Evolutionary conservation across 2,113 vertebrate genomes (phyloP).

Genomic region (Barbus barbus): DNA sequence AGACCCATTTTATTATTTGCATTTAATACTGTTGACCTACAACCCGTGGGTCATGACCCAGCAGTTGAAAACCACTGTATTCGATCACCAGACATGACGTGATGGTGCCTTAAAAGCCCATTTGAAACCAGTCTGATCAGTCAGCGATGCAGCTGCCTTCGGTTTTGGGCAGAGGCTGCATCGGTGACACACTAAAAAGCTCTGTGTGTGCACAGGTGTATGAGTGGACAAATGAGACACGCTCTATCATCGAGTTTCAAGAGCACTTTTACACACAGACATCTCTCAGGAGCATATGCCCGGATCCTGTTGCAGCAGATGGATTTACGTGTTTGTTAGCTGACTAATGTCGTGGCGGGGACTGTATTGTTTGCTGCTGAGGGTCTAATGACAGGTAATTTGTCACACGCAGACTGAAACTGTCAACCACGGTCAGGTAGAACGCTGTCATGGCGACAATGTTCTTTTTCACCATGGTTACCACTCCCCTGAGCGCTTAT

Average conservation of each 20-base stretch:
- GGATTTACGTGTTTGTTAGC: constrained; percentile 50
- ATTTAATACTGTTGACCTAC: background rate
- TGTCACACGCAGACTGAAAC: constrained; percentile 57
- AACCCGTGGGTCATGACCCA: background rate
- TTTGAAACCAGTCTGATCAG: background rate
- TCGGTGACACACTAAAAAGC: background rate
- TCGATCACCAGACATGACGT: background rate
- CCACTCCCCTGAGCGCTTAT: background rate
- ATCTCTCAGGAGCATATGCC: constrained; percentile 50
- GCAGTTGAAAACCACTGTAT: background rate
- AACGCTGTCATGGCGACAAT: constrained; percentile 51
- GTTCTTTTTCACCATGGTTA: constrained; percentile 46
- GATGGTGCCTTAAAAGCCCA: background rate
- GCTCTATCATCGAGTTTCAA: constrained; percentile 31
- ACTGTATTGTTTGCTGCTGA: constrained; percentile 49
- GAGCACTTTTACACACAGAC: constrained; percentile 45
- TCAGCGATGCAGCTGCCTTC: background rate
- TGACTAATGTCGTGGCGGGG: constrained; percentile 31
- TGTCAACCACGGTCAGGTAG: constrained; percentile 49
- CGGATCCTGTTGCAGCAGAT: constrained; percentile 23
- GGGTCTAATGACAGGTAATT: constrained; percentile 56
- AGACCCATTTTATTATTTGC: background rate
- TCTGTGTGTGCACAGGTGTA: background rate
- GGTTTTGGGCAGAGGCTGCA: background rate
- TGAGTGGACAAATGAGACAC: constrained; percentile 2